Evolutionary conservation across 2,113 vertebrate genomes (phyloP).

Genomic region (Lasiurus cinereus): DNA sequence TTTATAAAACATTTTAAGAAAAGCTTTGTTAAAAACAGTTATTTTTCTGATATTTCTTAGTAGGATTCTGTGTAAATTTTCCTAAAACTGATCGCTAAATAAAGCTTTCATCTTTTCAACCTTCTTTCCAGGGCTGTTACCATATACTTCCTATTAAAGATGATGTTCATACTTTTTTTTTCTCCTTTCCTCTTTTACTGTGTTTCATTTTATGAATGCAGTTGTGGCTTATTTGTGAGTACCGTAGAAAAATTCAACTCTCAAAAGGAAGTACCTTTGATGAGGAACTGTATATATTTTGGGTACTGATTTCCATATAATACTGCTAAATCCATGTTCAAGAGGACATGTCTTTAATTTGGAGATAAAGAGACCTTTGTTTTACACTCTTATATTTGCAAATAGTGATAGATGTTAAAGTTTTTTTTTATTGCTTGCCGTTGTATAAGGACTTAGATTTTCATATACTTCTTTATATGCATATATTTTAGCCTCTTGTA

Average conservation of each 20-base stretch:
- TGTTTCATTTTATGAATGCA: conserved; percentile 49
- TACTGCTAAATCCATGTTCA: background rate
- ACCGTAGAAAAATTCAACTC: background rate
- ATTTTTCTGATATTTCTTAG: conserved; percentile 40
- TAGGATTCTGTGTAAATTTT: conserved; percentile 37
- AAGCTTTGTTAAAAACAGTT: conserved; percentile 39
- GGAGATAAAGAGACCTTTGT: background rate
- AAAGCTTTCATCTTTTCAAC: conserved; percentile 1
- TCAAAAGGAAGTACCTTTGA: conserved; percentile 32
- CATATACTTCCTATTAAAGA: background rate
- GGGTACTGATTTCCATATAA: background rate
- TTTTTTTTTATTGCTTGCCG: background rate
- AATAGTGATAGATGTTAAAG: background rate
- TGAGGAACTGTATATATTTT: conserved; percentile 20
- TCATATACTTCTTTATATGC: conserved; percentile 63
- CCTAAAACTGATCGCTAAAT: background rate
- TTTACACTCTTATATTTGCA: conserved; percentile 30
- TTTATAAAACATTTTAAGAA: conserved; percentile 51
- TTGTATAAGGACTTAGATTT: conserved; percentile 25
- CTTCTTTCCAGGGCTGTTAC: background rate
- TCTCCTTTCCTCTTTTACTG: background rate
- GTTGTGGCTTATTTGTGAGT: conserved; percentile 14
- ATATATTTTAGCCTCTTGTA: conserved; percentile 87
- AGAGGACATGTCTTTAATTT: background rate
- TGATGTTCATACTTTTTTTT: background rate